These are phyloP conservation scores for Athene cunicularia DNA, from an alignment of 2,113 vertebrate species.

Conservation along the genomic window DNA sequence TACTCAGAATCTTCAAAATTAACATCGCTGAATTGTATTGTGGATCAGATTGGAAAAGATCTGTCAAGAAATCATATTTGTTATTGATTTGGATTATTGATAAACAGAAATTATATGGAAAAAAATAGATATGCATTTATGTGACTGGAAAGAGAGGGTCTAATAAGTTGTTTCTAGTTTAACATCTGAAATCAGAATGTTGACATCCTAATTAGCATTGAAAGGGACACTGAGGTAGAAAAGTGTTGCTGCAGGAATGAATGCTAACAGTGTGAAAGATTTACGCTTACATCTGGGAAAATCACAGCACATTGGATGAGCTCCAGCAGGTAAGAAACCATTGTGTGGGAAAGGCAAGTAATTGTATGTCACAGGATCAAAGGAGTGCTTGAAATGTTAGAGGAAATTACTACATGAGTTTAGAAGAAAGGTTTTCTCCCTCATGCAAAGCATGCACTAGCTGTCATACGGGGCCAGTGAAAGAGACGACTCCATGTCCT, in stretches of 20 bases:
- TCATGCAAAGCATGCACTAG: not conserved
- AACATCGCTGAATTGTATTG: not conserved
- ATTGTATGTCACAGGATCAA: conserved; percentile 8
- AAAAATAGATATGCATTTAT: not conserved
- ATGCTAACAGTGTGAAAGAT: conserved; percentile 31
- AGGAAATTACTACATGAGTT: conserved; percentile 8
- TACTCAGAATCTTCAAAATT: not conserved
- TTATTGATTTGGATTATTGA: not conserved
- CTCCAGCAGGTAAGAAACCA: conserved; percentile 31
- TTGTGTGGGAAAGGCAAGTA: not conserved
- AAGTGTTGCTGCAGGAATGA: not conserved
- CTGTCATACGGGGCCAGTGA: fast-evolving
- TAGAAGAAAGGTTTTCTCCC: conserved; percentile 8
- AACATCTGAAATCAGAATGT: not conserved
- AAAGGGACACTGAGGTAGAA: not conserved
- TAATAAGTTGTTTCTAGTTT: not conserved
- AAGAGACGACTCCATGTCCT: not conserved
- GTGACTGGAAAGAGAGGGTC: not conserved
- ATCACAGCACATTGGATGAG: not conserved
- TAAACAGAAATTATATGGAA: not conserved
- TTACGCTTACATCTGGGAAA: conserved; percentile 28
- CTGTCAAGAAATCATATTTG: not conserved
- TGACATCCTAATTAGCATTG: conserved; percentile 30
- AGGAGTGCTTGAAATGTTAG: not conserved
- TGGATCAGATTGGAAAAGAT: not conserved